phyloP scores from a whole-genome alignment of 2,113 vertebrate genomes.

The Eidolon helvum region DNA sequence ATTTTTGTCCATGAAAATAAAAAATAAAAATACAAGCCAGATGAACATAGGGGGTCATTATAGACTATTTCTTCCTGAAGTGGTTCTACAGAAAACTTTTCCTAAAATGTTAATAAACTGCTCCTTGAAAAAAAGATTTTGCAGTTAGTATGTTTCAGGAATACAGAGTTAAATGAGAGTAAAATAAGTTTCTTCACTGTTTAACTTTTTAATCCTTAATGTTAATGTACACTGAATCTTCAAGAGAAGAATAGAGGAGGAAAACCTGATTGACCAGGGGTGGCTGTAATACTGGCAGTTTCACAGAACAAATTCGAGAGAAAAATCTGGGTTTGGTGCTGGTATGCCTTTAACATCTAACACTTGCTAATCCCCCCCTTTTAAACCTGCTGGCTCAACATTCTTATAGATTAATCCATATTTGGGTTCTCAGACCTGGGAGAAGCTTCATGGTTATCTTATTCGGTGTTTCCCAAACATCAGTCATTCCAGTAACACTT shows the following conservation, averaged over 20 bases:
- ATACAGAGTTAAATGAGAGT: neutral
- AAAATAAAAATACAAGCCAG: slow-evolving; percentile 16
- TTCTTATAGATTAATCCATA: neutral
- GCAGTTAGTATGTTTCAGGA: neutral
- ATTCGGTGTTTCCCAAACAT: neutral
- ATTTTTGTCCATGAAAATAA: neutral
- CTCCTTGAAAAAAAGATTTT: neutral
- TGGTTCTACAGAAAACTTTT: neutral
- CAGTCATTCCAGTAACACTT: neutral
- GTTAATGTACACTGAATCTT: neutral
- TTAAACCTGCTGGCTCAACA: neutral
- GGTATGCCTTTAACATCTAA: neutral
- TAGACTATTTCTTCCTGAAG: neutral
- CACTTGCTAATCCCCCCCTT: neutral
- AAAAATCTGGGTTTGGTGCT: neutral
- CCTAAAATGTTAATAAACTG: neutral
- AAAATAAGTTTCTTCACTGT: slow-evolving; percentile 16
- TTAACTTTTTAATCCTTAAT: neutral
- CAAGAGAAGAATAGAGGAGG: neutral
- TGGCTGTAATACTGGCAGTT: neutral
- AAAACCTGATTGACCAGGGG: neutral
- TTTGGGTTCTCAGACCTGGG: neutral
- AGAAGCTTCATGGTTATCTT: neutral
- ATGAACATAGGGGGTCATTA: neutral
- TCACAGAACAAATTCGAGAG: neutral